A percentile compares a stretch with the other conserved stretches of the same genome.
phyloP scores from a whole-genome alignment of 92 coral and sea anemone genomes.

The Porites lobata region DNA sequence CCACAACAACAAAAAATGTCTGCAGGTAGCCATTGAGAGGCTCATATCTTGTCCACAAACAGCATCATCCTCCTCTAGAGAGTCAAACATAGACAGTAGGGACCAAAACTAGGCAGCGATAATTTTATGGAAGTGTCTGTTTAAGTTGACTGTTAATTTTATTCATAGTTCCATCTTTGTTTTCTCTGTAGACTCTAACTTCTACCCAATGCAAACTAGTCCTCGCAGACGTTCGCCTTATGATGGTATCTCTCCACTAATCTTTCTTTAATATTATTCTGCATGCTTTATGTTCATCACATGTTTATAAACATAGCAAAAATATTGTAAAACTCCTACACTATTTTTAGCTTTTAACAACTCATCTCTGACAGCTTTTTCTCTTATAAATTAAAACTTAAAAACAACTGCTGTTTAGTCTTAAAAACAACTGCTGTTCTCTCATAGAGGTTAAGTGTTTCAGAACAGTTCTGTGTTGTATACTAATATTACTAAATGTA shows the following conservation, averaged over 20 bases:
- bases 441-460: too few relatives aligned
- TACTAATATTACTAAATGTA: too few relatives aligned
- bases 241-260: constrained; percentile 48
- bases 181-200: constrained; percentile 55
- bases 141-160: background rate
- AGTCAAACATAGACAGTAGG: background rate
- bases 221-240: constrained; percentile 58
- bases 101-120: background rate
- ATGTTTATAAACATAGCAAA: background rate
- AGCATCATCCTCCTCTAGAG: background rate
- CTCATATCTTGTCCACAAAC: background rate
- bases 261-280: constrained; percentile 7
- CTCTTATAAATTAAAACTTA: background rate
- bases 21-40: accelerated
- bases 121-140: background rate
- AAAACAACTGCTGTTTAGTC: background rate
- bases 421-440: background rate
- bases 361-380: background rate
- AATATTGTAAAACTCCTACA: background rate
- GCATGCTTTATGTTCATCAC: background rate
- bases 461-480: too few relatives aligned
- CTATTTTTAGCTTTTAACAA: background rate
- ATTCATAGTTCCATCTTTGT: constrained; percentile 29
- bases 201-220: constrained; percentile 34
- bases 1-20: too few relatives aligned